Conservation (phyloP, 2,797 vertebrate species). For the Hirundo rustica region DNA sequence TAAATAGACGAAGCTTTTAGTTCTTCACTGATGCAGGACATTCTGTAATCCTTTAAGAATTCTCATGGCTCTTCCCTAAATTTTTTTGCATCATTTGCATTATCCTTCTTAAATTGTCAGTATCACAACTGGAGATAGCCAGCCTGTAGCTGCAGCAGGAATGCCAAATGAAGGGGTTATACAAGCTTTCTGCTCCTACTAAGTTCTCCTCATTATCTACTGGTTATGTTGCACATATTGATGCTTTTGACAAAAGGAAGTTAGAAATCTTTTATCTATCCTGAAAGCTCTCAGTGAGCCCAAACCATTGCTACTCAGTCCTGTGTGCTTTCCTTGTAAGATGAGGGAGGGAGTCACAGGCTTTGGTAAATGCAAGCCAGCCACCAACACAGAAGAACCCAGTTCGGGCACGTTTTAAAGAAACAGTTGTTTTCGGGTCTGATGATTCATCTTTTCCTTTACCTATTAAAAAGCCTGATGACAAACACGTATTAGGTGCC, state of each 20-base stretch:
- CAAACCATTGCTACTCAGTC: not conserved
- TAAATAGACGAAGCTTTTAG: not conserved
- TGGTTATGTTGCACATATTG: not conserved
- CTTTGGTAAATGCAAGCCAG: not conserved
- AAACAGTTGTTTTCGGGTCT: not conserved
- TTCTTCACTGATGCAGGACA: not conserved
- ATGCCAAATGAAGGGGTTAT: not conserved
- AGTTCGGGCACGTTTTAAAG: not conserved
- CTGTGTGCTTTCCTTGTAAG: not conserved
- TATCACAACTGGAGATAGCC: not conserved
- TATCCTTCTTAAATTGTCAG: not conserved
- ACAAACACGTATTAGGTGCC: not conserved
- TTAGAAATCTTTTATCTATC: not conserved
- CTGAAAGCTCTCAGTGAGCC: not conserved
- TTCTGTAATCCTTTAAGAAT: constrained; percentile 6
- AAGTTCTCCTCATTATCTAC: not conserved
- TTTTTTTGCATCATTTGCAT: constrained; percentile 14
- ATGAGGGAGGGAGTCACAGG: not conserved
- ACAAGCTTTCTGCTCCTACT: not conserved
- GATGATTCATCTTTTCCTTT: not conserved
- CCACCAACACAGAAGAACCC: not conserved
- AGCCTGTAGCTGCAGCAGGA: not conserved
- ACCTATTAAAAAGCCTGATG: not conserved
- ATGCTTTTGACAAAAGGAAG: not conserved
- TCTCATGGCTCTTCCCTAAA: not conserved